Evolutionary conservation across 1,140 invertebrate genomes (phyloP), one percentile per base, ranked within the genome.

Genomic region (Coenobita brevimanus): DNA sequence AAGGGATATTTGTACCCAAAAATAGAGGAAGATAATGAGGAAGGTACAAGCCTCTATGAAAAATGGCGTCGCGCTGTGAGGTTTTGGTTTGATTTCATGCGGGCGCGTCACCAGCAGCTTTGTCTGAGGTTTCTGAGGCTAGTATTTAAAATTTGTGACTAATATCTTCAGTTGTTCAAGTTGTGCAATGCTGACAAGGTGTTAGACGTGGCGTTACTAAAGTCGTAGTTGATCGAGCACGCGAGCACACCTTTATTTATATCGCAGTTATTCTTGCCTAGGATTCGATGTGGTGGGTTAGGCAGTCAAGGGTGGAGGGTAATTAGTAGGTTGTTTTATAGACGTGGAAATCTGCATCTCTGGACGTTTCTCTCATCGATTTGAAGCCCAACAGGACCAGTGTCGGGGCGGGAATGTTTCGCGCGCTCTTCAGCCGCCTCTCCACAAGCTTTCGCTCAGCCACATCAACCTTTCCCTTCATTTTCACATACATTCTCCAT

Each of bases 21-120:
- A 87, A 87, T 87, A 81, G 76, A 57, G 46, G 57, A 73, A 80
- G 76, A 87, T 87, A 38, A 60, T 71, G 76, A 73, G 84, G 76
- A 27, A 80, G 76, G 76, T 46, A 73, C 27, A 46, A 80, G 50
- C 24, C 30, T n/a, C 46, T 1, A 43, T 64, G 76, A 87, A 87
- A 87, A 87, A 87, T 87, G 84, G 84, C 84, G 84, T 80, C 84
- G 84, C 76, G 78, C 76, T 69, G 24, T 87, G 60, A 71, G 62
- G 76, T 87, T 87, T 87, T 87, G 43, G 50, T 41, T 27, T 41
- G 62, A 87, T 87, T 87, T 87, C 62, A 24, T 81, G 76, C 76
- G 62, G 64, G 62, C 76, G 76, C 84, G 62, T 73, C 62, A 41
- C 38, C 30, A 76, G 15, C 64, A 54, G 38, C 71, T 75, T 27